phyloP scores from a whole-genome alignment of 2,113 vertebrate species.

The Stictonetta naevosa region DNA sequence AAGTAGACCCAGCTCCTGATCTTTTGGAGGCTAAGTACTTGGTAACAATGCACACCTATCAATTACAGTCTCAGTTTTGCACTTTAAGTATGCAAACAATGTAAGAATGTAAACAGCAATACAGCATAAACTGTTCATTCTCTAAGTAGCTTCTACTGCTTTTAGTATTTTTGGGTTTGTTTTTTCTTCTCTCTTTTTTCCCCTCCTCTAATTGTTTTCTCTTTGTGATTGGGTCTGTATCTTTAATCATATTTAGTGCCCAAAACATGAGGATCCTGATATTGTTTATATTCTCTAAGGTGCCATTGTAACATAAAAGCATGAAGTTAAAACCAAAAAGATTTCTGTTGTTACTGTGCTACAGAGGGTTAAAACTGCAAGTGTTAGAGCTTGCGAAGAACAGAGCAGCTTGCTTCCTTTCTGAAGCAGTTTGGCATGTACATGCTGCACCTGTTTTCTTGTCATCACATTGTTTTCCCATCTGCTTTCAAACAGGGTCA shows the following conservation, averaged over 20 bases:
- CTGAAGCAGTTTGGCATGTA: not conserved
- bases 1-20: not conserved
- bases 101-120: not conserved
- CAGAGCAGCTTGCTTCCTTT: constrained; percentile 17
- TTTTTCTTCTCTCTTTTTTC: not conserved
- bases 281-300: not conserved
- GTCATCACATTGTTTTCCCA: constrained; percentile 32
- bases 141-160: not conserved
- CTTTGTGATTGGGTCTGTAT: not conserved
- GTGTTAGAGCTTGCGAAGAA: not conserved
- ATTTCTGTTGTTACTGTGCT: not conserved
- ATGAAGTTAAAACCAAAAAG: not conserved
- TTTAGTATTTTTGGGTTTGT: not conserved
- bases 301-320: not conserved
- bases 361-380: constrained; percentile 1
- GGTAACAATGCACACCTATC: not conserved
- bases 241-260: not conserved
- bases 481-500: not conserved
- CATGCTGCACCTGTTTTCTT: not conserved
- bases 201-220: not conserved
- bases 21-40: not conserved
- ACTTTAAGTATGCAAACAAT: not conserved
- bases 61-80: not conserved
- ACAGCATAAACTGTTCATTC: not conserved
- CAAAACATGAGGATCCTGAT: not conserved